Percentiles rank a stretch among this genome's conserved stretches.
Evolutionary conservation across 2,113 vertebrate genomes (phyloP).

Genomic region (Osmerus mordax): DNA sequence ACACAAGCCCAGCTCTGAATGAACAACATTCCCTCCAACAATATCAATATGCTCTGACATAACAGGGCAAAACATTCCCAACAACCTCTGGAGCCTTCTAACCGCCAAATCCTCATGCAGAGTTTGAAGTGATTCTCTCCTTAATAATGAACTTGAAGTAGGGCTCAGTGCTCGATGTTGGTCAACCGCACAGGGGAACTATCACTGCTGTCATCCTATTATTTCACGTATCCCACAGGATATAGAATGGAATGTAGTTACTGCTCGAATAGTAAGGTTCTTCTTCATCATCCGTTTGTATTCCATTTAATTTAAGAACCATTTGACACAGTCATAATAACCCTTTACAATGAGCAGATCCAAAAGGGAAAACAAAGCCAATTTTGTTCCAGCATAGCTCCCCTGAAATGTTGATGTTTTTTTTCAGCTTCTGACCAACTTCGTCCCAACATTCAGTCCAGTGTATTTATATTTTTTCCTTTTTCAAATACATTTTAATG

Average conservation of each 20-base stretch:
- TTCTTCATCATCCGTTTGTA: constrained; percentile 18
- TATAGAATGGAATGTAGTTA: constrained; percentile 72
- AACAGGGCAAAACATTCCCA: constrained; percentile 29
- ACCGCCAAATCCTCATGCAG: constrained; percentile 76
- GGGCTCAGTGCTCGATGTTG: constrained; percentile 60
- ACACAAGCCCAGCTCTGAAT: constrained; percentile 76
- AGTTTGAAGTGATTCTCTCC: constrained; percentile 36
- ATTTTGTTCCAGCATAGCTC: neutral
- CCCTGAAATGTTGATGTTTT: constrained; percentile 9
- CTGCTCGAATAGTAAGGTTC: constrained; percentile 55
- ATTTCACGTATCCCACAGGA: constrained; percentile 16
- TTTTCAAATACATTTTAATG: constrained; percentile 66
- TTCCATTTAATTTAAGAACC: neutral
- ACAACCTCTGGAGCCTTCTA: constrained; percentile 60
- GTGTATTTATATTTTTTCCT: constrained; percentile 42
- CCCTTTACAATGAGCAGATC: constrained; percentile 12
- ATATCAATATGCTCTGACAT: constrained; percentile 31
- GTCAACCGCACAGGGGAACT: constrained; percentile 15
- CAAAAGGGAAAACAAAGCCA: constrained; percentile 10
- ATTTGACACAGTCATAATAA: neutral
- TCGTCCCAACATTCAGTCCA: constrained; percentile 38
- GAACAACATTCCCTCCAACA: constrained; percentile 56
- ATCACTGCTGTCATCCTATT: constrained; percentile 30
- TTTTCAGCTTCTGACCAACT: constrained; percentile 7
- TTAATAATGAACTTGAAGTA: constrained; percentile 37